phyloP scores from a whole-genome alignment of 2,888 invertebrate species.

The Ptychoptera contaminata region DNA sequence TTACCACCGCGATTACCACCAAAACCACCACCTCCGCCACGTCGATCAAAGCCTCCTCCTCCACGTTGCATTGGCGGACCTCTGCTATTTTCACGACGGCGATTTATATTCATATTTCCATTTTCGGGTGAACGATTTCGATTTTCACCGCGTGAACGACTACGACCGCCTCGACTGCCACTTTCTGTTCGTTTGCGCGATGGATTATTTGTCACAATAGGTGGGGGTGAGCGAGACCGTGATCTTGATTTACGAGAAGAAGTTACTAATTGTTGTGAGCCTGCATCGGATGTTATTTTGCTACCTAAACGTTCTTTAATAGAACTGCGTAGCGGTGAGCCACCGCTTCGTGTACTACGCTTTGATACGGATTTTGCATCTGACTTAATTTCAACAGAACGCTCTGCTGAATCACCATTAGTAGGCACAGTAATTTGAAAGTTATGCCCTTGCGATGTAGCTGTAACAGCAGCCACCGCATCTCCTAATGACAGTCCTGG shows the following conservation, averaged over 20 bases:
- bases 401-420: slow-evolving; percentile 28
- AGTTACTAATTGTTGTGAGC: slow-evolving; percentile 7
- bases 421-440: slow-evolving; percentile 41
- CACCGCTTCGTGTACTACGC: slow-evolving; percentile 13
- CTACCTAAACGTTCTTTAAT: slow-evolving; percentile 68
- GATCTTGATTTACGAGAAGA: slow-evolving; percentile 12
- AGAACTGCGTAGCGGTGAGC: slow-evolving; percentile 32
- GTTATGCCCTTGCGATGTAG: slow-evolving; percentile 15
- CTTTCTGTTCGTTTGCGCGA: slow-evolving; percentile 6
- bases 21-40: slow-evolving; percentile 10
- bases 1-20: not conserved
- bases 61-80: slow-evolving; percentile 17
- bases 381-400: slow-evolving; percentile 33
- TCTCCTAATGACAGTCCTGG: too few relatives aligned
- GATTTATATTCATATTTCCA: not conserved
- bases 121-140: slow-evolving; percentile 7
- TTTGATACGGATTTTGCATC: slow-evolving; percentile 29
- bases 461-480: too few relatives aligned
- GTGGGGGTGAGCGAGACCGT: not conserved
- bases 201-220: too few relatives aligned
- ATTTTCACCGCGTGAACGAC: slow-evolving; percentile 4
- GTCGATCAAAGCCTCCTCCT: slow-evolving; percentile 10
- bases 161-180: slow-evolving; percentile 1
- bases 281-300: slow-evolving; percentile 7
- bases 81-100: not conserved